These are phyloP conservation scores for Ceratosolen solmsi DNA, from an alignment of 1,140 invertebrate species.

Conservation along the genomic window DNA sequence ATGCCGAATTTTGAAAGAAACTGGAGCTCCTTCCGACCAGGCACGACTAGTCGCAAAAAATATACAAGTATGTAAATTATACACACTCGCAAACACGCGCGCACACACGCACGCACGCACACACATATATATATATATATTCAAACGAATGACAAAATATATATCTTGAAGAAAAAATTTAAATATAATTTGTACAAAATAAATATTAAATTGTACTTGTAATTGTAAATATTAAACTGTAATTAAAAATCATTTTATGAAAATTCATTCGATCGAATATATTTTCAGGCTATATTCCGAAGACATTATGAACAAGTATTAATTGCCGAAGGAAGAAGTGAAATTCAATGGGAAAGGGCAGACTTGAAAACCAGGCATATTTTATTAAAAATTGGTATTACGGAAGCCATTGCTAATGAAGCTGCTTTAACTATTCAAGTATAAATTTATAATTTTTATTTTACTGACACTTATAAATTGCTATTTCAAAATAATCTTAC, in stretches of 20 bases:
- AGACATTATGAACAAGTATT: constrained; percentile 62
- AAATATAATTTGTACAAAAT: no score
- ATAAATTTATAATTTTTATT: not conserved
- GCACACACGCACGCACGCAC: not conserved
- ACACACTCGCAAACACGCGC: no score
- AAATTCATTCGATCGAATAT: not conserved
- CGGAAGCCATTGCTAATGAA: constrained; percentile 66
- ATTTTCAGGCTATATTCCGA: constrained; percentile 57
- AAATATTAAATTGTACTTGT: no score
- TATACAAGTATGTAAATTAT: constrained; percentile 63
- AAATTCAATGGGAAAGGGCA: constrained; percentile 72
- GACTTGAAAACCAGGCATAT: constrained; percentile 69
- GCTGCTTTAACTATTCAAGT: constrained; percentile 70
- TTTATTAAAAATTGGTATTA: constrained; percentile 68
- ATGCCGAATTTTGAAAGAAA: constrained; percentile 59
- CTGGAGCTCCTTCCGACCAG: constrained; percentile 54
- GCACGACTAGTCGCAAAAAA: constrained; percentile 61
- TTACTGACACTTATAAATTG: no score
- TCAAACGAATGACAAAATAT: no score
- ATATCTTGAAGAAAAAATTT: not conserved
- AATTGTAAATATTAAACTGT: no score
- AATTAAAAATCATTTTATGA: no score
- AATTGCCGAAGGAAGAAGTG: constrained; percentile 58
- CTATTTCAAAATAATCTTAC: no score
- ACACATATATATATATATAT: not conserved